Base-by-base conservation (phyloP, 2,888 invertebrate genomes). In the Drosophila maculinotata region DNA sequence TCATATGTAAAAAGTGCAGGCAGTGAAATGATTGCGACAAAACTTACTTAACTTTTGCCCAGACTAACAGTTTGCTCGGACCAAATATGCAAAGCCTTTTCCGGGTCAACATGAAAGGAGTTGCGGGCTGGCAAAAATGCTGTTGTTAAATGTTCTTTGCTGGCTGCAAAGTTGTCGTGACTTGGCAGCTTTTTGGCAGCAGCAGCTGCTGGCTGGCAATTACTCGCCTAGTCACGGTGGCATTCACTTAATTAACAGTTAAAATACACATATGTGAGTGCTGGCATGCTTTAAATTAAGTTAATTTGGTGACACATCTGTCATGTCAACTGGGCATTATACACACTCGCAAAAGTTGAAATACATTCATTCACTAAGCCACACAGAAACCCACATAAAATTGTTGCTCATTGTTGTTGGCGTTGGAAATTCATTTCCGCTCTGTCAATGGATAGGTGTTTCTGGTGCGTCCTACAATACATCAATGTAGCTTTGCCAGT, bases 161-260 rank as follows among this genome's bases (percentile, higher is more conserved):
- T 45, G 39, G 54, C 59, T 62, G 47, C 44, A 65, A 76, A 85
- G 76, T 72, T 85, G 80, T 62, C 85, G 83, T 81, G 81, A 82
- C 78, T 79, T 76, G 67, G 71, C 71, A 81, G 71, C 73, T 81
- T 79, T 69, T 57, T 41, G 44, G 36, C 7, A 31, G 44, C 36
- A 58, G 31, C 49, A 36, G 45, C 58, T 48, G 59, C 52, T 33
- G 36, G 49, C 45, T 23, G 48, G 26, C 44, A 44, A 35, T 54
- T 45, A 63, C 35, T 23, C 60, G 76, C 57, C 62, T 45, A 62
- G 77, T 68, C 69, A 77, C 56, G 69, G 60, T 79, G 56, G 81
- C 57, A 86, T 78, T 76, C 72, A 67, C 79, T 81, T 81, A 81
- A 87, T 81, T 85, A 87, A 87, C 69, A 72, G 53, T 65, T 67